phyloP scores from a whole-genome alignment of 2,113 vertebrate genomes.

The Solenodon paradoxus region DNA sequence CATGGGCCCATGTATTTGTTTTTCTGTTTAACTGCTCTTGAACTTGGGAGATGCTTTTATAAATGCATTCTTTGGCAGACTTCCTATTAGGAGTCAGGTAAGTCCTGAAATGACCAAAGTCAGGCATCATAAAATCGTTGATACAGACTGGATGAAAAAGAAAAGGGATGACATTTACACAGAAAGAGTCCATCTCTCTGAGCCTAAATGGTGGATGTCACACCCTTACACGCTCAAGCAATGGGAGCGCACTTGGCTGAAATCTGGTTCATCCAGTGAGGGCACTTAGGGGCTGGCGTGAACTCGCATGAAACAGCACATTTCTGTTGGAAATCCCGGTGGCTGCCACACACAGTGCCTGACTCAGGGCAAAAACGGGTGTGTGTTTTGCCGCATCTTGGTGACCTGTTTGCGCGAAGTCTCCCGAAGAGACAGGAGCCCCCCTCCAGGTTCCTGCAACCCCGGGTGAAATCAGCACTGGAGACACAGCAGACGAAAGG shows the following conservation, averaged over 20 bases:
- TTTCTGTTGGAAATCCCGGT: background rate
- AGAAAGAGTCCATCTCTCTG: rapidly evolving
- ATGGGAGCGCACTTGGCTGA: rapidly evolving
- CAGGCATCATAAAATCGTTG: no score
- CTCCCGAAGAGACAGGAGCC: no score
- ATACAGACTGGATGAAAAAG: no score
- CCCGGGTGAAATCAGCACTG: no score
- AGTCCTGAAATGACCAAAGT: background rate
- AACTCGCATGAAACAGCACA: no score
- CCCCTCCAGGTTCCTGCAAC: no score
- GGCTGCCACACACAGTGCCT: rapidly evolving
- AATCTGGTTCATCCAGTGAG: background rate
- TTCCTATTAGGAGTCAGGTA: background rate
- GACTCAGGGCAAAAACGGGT: background rate
- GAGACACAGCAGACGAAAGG: no score
- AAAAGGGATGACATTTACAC: rapidly evolving
- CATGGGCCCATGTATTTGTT: background rate
- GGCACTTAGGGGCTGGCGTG: background rate
- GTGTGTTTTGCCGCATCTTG: no score
- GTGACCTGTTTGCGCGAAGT: no score
- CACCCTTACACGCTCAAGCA: no score
- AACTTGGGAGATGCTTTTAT: background rate
- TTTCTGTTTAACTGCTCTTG: background rate
- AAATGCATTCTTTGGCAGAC: no score
- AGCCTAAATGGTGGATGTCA: rapidly evolving